A percentile compares a stretch with the other conserved stretches of the same genome.
phyloP scores from a whole-genome alignment of 2,888 invertebrate species.

The Ischnura elegans region DNA sequence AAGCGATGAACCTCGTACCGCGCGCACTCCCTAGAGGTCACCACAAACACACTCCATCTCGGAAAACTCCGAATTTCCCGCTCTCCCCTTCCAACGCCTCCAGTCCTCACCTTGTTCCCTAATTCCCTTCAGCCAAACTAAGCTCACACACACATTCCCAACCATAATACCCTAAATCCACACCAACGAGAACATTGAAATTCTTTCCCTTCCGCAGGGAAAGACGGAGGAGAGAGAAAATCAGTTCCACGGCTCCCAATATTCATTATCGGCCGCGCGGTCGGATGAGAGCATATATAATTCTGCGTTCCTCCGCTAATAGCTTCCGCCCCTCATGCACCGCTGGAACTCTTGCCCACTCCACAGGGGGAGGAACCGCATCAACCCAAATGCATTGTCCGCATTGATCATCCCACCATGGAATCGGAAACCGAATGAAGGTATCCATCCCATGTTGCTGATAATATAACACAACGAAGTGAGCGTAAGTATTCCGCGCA shows the following conservation, averaged over 20 bases:
- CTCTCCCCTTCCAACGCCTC: not conserved
- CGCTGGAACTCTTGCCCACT: not conserved
- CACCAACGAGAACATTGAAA: not conserved
- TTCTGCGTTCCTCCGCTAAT: not conserved
- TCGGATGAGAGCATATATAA: not conserved
- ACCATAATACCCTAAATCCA: not conserved
- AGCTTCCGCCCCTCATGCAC: not conserved
- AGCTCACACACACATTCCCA: not conserved
- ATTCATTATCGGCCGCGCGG: constrained; percentile 60
- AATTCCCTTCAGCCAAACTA: not conserved
- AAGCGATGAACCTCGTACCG: not conserved
- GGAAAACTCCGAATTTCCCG: not conserved
- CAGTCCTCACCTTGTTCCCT: not conserved
- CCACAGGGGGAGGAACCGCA: not conserved
- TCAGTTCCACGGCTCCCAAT: constrained; percentile 33
- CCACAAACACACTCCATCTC: not conserved
- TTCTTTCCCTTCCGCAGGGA: too few relatives aligned
- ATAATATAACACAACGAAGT: too few relatives aligned
- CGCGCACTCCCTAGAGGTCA: not conserved
- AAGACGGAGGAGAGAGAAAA: not conserved
- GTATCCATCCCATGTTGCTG: too few relatives aligned
- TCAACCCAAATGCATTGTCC: not conserved
- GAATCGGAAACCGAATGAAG: not conserved
- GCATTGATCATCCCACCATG: not conserved
- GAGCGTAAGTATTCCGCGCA: too few relatives aligned